phyloP scores from a whole-genome alignment of 2,888 invertebrate species.

The Acanthosepion esculentum region DNA sequence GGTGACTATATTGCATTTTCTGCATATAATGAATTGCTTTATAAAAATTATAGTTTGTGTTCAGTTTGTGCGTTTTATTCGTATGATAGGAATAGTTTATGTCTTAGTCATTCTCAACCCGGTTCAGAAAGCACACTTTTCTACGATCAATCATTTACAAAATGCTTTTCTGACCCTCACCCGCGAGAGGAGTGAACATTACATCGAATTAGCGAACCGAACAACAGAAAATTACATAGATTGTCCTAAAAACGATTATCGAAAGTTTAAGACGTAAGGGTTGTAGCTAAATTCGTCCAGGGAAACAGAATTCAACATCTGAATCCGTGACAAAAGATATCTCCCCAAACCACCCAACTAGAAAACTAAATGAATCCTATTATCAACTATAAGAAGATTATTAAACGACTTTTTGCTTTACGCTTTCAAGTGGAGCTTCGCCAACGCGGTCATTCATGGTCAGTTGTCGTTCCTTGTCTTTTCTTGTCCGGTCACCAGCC shows the following conservation, averaged over 20 bases:
- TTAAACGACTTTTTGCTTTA: neutral
- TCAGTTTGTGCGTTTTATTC: neutral
- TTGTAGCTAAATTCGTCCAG: too few species aligned
- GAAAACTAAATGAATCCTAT: neutral
- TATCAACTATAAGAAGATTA: neutral
- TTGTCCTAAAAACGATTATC: too few species aligned
- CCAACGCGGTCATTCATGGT: neutral
- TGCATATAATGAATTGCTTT: neutral
- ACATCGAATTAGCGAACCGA: too few species aligned
- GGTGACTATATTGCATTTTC: too few species aligned
- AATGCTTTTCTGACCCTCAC: too few species aligned
- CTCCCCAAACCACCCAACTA: too few species aligned
- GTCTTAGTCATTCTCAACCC: neutral
- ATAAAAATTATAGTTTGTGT: neutral
- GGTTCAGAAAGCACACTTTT: neutral
- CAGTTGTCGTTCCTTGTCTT: neutral
- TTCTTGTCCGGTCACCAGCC: rapidly evolving
- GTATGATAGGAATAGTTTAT: too few species aligned
- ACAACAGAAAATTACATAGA: too few species aligned
- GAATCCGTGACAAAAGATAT: too few species aligned
- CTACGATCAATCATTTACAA: neutral
- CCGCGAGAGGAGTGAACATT: too few species aligned
- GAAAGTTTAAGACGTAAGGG: too few species aligned
- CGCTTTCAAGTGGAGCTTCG: neutral
- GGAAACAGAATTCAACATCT: too few species aligned